Percentiles rank a stretch among this genome's conserved stretches.
Conservation (phyloP, 2,888 invertebrate genomes). For the Timema podura region DNA sequence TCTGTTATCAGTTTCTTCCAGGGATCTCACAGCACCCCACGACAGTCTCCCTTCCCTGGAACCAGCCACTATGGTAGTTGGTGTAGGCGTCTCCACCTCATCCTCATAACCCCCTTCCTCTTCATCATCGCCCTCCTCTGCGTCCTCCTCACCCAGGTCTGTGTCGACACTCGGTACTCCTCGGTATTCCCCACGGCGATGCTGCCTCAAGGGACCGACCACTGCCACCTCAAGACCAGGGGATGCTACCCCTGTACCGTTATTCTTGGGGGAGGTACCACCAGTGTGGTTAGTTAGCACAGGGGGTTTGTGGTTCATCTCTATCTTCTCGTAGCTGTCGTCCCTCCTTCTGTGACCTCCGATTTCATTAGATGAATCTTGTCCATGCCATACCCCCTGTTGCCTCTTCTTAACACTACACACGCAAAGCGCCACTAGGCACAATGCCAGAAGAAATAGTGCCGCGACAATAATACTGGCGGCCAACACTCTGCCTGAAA, state of each 20-base stretch:
- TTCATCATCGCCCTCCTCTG: slow-evolving; percentile 56
- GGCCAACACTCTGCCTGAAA: slow-evolving; percentile 59
- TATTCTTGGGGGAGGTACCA: slow-evolving; percentile 11
- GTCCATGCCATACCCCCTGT: slow-evolving; percentile 43
- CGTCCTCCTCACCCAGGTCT: slow-evolving; percentile 25
- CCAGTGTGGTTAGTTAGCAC: slow-evolving; percentile 43
- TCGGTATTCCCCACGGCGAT: slow-evolving; percentile 52
- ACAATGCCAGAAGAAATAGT: slow-evolving; percentile 60
- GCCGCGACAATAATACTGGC: slow-evolving; percentile 67
- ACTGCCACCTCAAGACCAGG: slow-evolving; percentile 29
- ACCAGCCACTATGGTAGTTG: slow-evolving; percentile 32
- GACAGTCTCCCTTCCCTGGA: slow-evolving; percentile 13
- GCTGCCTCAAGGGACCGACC: slow-evolving; percentile 22
- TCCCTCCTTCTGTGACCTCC: slow-evolving; percentile 44
- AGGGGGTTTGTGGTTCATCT: slow-evolving; percentile 59
- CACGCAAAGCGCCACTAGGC: slow-evolving; percentile 62
- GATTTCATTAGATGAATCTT: slow-evolving; percentile 19
- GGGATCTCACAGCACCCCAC: slow-evolving; percentile 20
- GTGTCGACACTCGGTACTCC: slow-evolving; percentile 65
- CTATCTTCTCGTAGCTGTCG: slow-evolving; percentile 76
- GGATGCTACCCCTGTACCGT: background rate
- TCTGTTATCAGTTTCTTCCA: slow-evolving; percentile 20
- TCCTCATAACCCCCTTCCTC: slow-evolving; percentile 51
- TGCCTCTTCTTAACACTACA: slow-evolving; percentile 57
- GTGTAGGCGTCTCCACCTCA: slow-evolving; percentile 43